Conservation (phyloP, 2,797 vertebrate species). For the Trichosurus vulpecula region DNA sequence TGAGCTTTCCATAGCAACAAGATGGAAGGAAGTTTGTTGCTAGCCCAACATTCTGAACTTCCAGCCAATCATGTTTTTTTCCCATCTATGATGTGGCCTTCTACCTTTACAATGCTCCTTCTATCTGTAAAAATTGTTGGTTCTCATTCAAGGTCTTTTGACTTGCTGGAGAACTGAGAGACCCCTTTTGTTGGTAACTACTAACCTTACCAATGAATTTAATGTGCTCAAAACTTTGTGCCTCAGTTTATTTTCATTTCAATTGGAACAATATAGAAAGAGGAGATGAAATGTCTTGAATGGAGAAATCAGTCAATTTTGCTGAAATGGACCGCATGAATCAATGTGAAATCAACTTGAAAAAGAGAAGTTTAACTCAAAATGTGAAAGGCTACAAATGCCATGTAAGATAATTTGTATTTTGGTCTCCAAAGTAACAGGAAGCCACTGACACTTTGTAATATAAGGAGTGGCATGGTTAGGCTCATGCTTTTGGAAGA, state of each 20-base stretch:
- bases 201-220: background rate
- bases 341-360: too few species aligned
- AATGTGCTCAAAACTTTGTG: background rate
- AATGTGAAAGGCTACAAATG: background rate
- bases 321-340: background rate
- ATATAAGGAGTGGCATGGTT: background rate
- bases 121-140: background rate
- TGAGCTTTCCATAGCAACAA: background rate
- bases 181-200: background rate
- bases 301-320: background rate
- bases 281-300: background rate
- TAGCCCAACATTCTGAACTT: background rate
- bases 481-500: too few species aligned
- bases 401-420: background rate
- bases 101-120: background rate
- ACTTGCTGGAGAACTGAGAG: background rate
- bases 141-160: background rate
- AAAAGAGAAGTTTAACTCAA: too few species aligned
- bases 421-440: background rate
- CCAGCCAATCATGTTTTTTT: background rate
- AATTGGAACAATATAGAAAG: too few species aligned
- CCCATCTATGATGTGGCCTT: background rate
- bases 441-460: background rate
- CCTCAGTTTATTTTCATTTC: background rate
- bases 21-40: background rate